Base-by-base conservation (phyloP, 2,888 invertebrate genomes). In the Noctua comes region DNA sequence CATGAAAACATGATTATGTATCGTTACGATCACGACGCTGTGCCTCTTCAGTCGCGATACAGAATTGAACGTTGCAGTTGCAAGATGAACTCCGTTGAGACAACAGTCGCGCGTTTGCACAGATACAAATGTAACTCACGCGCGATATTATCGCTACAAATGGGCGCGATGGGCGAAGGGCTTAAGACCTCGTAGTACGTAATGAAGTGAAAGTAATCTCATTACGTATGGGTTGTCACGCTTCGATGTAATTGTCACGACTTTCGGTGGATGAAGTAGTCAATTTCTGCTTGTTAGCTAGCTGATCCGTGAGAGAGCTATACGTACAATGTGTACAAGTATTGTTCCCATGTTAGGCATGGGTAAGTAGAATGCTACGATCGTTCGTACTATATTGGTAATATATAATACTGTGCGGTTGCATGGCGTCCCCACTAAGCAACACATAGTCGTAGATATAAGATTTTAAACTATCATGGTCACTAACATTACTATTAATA, bases 161-260 rank as follows among this genome's bases (percentile, higher is more conserved):
- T 18, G 3, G 18, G 21, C 10, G 62, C 62, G 21, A 21, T 64
- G 64, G 64, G 64, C 36, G 31, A 64, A 10, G 21, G 36, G 64
- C 36, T 21, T 80, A 64, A 64, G n/a, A 68, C 21, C 24, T 59
- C 27, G n/a, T 1, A 31, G 62, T 69, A 70, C 31, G n/a, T 43
- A 66, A 70, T 51, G 43, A 78, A 13, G 68, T 40, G 72, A 54
- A 71, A 31, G 40, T 73, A 65, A 65, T 79, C 11, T 57, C 51
- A 36, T 84, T 84, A 16, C n/a, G 48, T 46, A 66, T 70, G 69
- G 8, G 21, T 65, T 65, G 79, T 43, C 79, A 84, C 84, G 79
- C 36, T 48, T 31, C 16, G 24, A 27, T 18, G 36, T 78, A 69
- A 84, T 83, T 83, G 78, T 64, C 54, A 84, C 73, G 68, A 68